Percentiles rank a stretch among this genome's conserved stretches.
phyloP scores from a whole-genome alignment of 1,140 invertebrate genomes.

The Asobara japonica region DNA sequence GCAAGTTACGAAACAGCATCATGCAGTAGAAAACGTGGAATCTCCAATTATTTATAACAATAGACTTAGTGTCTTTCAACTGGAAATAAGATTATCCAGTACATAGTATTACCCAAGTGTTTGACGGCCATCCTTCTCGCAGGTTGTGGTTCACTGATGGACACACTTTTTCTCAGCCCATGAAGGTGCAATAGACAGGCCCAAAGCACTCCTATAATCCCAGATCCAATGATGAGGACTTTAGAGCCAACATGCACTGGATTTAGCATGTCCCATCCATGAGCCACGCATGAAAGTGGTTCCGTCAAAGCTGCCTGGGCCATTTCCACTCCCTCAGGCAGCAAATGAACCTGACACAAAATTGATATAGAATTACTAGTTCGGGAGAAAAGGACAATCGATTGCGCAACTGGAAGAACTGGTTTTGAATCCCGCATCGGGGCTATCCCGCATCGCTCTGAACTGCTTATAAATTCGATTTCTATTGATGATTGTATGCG shows the following conservation, averaged over 20 bases:
- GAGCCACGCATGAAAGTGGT: conserved; percentile 75
- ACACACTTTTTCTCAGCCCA: conserved; percentile 73
- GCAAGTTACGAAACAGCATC: too few species aligned
- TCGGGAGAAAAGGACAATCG: too few species aligned
- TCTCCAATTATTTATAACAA: too few species aligned
- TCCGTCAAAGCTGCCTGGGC: conserved; percentile 70
- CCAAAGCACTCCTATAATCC: conserved; percentile 78
- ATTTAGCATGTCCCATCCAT: conserved; percentile 72
- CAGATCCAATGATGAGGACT: conserved; percentile 75
- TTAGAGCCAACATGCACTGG: conserved; percentile 70
- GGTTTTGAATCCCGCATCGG: too few species aligned
- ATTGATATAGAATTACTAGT: too few species aligned
- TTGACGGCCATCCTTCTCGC: conserved; percentile 66
- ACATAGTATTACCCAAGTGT: conserved; percentile 66
- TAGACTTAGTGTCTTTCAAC: too few species aligned
- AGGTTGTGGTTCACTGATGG: conserved; percentile 72
- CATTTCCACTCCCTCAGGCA: conserved; percentile 54
- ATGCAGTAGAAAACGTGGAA: too few species aligned
- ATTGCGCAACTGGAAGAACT: too few species aligned
- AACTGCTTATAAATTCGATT: too few species aligned
- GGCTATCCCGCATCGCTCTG: too few species aligned
- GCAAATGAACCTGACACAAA: conserved; percentile 53
- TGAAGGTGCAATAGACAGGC: conserved; percentile 71
- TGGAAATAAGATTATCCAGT: background rate
- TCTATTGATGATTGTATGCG: too few species aligned